phyloP scores from a whole-genome alignment of 2,113 vertebrate genomes.

The Megaceryle maxima region DNA sequence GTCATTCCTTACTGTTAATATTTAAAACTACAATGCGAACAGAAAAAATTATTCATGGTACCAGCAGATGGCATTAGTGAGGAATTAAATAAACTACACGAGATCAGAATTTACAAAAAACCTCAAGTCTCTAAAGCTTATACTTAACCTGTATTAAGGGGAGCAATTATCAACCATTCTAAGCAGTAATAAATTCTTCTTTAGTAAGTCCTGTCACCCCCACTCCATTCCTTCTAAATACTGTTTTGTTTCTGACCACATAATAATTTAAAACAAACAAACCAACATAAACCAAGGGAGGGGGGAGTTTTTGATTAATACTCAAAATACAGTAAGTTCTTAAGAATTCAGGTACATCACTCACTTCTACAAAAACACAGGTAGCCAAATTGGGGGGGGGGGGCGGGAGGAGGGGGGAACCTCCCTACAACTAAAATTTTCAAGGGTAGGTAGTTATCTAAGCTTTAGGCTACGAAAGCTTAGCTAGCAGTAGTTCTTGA shows the following conservation, averaged over 20 bases:
- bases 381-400: not conserved
- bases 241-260: not conserved
- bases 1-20: not conserved
- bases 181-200: not conserved
- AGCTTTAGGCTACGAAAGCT: not conserved
- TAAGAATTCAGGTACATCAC: not conserved
- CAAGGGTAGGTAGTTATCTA: not conserved
- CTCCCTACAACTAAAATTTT: not conserved
- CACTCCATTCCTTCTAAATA: not conserved
- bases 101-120: not conserved
- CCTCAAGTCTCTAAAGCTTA: not conserved
- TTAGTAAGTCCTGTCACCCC: rapidly evolving
- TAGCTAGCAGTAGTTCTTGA: not conserved
- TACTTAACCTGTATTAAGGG: not conserved
- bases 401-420: not conserved
- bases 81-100: not conserved
- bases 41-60: not conserved
- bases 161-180: not conserved
- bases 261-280: not conserved
- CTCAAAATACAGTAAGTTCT: not conserved
- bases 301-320: not conserved
- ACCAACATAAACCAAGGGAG: too few relatives aligned
- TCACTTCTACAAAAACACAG: not conserved
- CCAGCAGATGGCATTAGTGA: constrained; percentile 64
- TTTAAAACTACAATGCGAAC: not conserved